Percentiles rank a stretch among this genome's conserved stretches.
These are phyloP conservation scores for Glyphotaelius pellucidus DNA, from an alignment of 2,888 invertebrate genomes.

Conservation along the genomic window DNA sequence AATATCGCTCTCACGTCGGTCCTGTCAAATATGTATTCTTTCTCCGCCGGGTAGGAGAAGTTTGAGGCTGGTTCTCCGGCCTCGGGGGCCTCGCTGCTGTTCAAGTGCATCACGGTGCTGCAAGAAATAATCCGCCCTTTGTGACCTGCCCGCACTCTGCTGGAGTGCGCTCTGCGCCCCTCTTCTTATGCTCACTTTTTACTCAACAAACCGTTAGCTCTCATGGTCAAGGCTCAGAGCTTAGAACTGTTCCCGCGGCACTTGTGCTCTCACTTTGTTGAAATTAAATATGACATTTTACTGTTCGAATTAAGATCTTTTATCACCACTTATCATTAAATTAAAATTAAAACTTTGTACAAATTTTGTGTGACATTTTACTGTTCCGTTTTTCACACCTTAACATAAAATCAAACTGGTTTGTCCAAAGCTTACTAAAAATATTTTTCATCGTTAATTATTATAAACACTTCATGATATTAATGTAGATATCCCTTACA, in stretches of 20 bases:
- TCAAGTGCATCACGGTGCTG: constrained; percentile 2
- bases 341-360: background rate
- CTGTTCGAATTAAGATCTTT: background rate
- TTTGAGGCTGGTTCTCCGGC: background rate
- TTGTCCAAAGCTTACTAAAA: background rate
- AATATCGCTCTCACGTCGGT: constrained; percentile 85
- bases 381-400: too few species aligned
- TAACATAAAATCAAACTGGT: background rate
- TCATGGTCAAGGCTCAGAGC: background rate
- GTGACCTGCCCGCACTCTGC: background rate
- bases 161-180: background rate
- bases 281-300: background rate
- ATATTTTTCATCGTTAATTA: background rate
- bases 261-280: background rate
- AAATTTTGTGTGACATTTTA: too few species aligned
- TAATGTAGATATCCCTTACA: background rate
- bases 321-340: background rate
- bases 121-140: background rate
- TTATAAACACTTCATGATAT: background rate
- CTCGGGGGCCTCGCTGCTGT: background rate
- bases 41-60: background rate
- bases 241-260: background rate
- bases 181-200: background rate
- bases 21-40: constrained; percentile 87
- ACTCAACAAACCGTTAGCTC: background rate